phyloP scores from a whole-genome alignment of 1,140 invertebrate species.

The Zaprionus vittiger region DNA sequence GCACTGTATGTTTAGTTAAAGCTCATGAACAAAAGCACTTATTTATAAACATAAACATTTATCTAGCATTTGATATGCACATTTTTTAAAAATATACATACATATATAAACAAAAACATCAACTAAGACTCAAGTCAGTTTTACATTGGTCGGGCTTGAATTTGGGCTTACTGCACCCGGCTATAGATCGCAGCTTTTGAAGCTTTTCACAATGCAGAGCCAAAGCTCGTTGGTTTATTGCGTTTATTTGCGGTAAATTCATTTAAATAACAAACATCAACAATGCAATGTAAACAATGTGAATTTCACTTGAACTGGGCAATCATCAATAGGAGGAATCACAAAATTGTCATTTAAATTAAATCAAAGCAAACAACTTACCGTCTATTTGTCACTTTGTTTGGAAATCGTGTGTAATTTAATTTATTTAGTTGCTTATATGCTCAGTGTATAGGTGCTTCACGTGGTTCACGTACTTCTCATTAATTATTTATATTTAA shows the following conservation, averaged over 20 bases:
- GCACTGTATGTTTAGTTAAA: constrained; percentile 51
- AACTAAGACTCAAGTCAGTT: neutral
- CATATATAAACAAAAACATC: constrained; percentile 18
- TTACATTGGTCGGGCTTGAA: neutral
- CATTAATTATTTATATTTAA: neutral
- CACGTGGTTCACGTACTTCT: neutral
- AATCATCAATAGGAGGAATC: neutral
- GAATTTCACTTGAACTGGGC: neutral
- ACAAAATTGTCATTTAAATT: neutral
- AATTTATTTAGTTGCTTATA: neutral
- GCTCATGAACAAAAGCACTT: constrained; percentile 60
- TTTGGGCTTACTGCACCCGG: neutral
- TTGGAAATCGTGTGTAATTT: neutral
- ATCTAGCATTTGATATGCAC: constrained; percentile 59
- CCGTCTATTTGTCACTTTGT: neutral
- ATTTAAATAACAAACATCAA: constrained; percentile 34
- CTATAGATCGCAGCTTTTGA: constrained; percentile 10
- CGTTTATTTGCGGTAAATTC: constrained; percentile 9
- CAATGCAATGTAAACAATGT: constrained; percentile 1
- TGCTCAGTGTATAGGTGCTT: neutral
- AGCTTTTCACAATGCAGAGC: neutral
- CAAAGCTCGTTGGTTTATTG: neutral
- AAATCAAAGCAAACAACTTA: constrained; percentile 1
- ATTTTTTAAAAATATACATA: constrained; percentile 43
- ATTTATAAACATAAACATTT: constrained; percentile 72